phyloP scores from a whole-genome alignment of 2,888 invertebrate species.

The Cenopis cana region DNA sequence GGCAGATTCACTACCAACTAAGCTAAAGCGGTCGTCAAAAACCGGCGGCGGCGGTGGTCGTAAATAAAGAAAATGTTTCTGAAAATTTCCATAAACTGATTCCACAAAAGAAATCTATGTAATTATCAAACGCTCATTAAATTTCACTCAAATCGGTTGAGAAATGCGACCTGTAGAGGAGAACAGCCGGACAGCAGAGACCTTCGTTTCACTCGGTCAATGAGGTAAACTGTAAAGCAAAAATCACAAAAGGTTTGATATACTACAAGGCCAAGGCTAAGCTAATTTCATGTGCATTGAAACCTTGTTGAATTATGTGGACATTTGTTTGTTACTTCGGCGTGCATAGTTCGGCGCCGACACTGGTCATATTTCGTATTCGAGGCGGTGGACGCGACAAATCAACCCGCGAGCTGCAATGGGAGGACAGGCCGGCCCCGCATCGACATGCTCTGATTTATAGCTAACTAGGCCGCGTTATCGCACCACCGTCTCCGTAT shows the following conservation, averaged over 20 bases:
- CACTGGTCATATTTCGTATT: slow-evolving; percentile 59
- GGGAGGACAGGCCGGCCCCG: slow-evolving; percentile 72
- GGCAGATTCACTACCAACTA: no score
- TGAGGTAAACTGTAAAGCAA: no score
- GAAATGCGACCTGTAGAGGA: no score
- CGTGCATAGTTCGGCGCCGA: slow-evolving; percentile 38
- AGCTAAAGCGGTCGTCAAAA: no score
- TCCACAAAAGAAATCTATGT: no score
- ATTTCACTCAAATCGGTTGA: no score
- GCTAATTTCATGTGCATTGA: neutral
- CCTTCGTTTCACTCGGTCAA: no score
- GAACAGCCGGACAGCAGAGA: no score
- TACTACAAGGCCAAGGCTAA: neutral
- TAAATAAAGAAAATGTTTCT: no score
- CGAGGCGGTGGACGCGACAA: slow-evolving; percentile 80
- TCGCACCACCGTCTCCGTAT: slow-evolving; percentile 62
- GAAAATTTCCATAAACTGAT: no score
- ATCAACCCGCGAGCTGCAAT: slow-evolving; percentile 78
- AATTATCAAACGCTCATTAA: no score
- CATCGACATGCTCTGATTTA: slow-evolving; percentile 84
- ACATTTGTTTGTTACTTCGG: slow-evolving; percentile 3
- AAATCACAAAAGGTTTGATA: neutral
- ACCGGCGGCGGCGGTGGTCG: no score
- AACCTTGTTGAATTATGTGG: slow-evolving; percentile 12
- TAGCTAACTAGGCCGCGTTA: slow-evolving; percentile 69